phyloP scores from a whole-genome alignment of 2,888 invertebrate genomes.

The Drosophila nr. medialis region DNA sequence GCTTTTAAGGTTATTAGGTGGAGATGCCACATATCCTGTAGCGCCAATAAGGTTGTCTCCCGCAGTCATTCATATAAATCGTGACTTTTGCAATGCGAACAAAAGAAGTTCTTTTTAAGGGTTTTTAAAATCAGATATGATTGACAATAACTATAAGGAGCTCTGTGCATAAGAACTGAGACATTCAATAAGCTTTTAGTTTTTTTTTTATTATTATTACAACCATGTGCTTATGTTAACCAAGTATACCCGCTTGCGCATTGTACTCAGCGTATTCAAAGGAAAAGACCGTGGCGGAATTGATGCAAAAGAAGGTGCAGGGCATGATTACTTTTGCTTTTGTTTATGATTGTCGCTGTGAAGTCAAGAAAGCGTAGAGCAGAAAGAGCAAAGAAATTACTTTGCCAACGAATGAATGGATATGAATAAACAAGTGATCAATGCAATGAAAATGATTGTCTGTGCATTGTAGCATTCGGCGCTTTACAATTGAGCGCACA shows the following conservation, averaged over 20 bases:
- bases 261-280: slow-evolving; percentile 29
- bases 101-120: slow-evolving; percentile 1
- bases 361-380: slow-evolving; percentile 62
- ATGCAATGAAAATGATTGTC: slow-evolving; percentile 78
- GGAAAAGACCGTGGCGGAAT: slow-evolving; percentile 33
- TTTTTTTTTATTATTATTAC: neutral
- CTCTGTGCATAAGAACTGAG: neutral
- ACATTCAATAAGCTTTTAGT: neutral
- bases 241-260: slow-evolving; percentile 6
- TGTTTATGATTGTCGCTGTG: slow-evolving; percentile 56
- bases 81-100: neutral
- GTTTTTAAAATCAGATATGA: neutral
- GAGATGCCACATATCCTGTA: slow-evolving; percentile 50
- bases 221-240: neutral
- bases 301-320: slow-evolving; percentile 40
- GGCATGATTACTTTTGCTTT: slow-evolving; percentile 78
- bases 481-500: slow-evolving; percentile 77
- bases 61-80: slow-evolving; percentile 15
- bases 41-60: slow-evolving; percentile 23
- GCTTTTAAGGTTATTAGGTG: slow-evolving; percentile 76
- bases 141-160: neutral
- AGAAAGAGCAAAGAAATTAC: slow-evolving; percentile 80
- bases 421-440: slow-evolving; percentile 83
- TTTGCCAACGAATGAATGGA: slow-evolving; percentile 83
- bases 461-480: slow-evolving; percentile 61